Evolutionary conservation across 2,113 vertebrate genomes (phyloP), one percentile per base, ranked within the genome.

Genomic region (Calyptomena viridis): DNA sequence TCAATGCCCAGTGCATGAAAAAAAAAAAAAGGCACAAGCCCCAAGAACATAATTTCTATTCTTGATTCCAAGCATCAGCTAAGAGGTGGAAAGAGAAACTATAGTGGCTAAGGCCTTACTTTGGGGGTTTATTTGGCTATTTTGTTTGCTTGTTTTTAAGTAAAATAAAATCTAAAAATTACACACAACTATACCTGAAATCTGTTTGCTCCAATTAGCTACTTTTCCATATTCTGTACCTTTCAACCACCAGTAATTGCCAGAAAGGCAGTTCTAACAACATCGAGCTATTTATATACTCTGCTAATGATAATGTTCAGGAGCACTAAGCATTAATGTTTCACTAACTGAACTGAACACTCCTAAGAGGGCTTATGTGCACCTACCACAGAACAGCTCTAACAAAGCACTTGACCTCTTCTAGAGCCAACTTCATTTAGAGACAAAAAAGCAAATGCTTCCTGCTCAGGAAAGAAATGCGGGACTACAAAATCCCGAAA

Each of bases 211-310:
- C 42, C 25, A 67, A 7, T 63, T 80, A 88, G 21, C 39, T 77
- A 14, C 35, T 84, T 87, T 78, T 81, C 47, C 49, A n/a, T 16
- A n/a, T 47, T 85, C 85, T 42, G 30, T 35, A 63, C 40, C 76
- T 96, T 95, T 62, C 59, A 77, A 47, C 11, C 33, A 47, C 11
- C 58, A 50, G 25, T 62, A 84, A 78, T 14, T 78, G 11, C 30
- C 47, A 84, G 46, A 83, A 82, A 90, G 28, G 15, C 37, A 87
- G 52, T 37, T 89, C 58, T 79, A 69, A 16, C 7, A 59, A 68
- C 18, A 80, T 27, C 50, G 82, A 58, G 55, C 74, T 90, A 90
- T 88, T 96, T 76, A 92, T 85, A 93, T 33, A 69, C 50, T 68
- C 30, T 31, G 60, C 52, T 78, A 94, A 97, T 31, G 39, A 74